Evolutionary conservation across 2,113 vertebrate genomes (phyloP).

Genomic region (Mugil cephalus): DNA sequence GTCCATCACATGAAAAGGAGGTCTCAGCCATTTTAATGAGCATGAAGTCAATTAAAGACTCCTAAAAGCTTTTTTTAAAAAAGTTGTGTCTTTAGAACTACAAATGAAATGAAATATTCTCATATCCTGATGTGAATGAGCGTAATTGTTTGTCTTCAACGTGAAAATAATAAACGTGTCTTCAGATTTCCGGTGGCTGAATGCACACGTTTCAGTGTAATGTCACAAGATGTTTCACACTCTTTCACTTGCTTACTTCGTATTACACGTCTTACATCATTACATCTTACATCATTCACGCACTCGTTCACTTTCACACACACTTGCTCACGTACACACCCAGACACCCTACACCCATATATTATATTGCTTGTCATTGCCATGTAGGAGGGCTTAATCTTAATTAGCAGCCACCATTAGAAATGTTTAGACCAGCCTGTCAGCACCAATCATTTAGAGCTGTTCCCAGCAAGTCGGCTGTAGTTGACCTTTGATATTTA

Average conservation of each 20-base stretch:
- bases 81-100: neutral
- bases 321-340: neutral
- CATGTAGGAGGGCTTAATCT: conserved; percentile 58
- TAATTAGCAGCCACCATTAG: conserved; percentile 65
- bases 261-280: conserved; percentile 19
- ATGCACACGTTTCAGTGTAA: conserved; percentile 24
- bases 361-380: conserved; percentile 53
- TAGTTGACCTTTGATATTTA: conserved; percentile 48
- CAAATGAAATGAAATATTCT: neutral
- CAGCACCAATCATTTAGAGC: conserved; percentile 57
- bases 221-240: conserved; percentile 42
- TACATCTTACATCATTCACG: neutral
- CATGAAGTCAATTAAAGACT: neutral
- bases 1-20: too few species aligned
- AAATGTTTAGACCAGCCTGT: conserved; percentile 73
- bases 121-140: neutral
- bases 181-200: neutral
- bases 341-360: conserved; percentile 31
- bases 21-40: neutral
- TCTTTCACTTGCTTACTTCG: conserved; percentile 13
- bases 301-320: neutral
- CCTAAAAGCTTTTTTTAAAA: too few species aligned
- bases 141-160: neutral
- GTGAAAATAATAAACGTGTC: conserved; percentile 3
- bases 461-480: conserved; percentile 24